Base-by-base conservation (phyloP, 1,140 invertebrate genomes). In the Armadillidium nasatum region DNA sequence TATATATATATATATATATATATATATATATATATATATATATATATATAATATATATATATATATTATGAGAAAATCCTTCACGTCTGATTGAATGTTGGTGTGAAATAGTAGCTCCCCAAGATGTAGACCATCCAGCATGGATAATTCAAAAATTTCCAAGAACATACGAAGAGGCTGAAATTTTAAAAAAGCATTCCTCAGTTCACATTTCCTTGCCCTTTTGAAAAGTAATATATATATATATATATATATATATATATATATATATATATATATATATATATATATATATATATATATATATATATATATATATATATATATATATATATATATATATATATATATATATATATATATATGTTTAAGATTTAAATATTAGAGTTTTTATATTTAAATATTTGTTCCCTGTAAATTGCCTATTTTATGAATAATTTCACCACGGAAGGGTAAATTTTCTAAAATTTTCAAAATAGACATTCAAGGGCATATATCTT, bases 201-300 rank as follows among this genome's bases (percentile, higher is more conserved):
- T 69, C 90, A 93, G 86, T 94, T 94, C 87, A 89, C 91, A 81
- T 94, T 92, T 86, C 93, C 93, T 45, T 94, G 92, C 86, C 88
- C 90, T 84, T 88, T 92, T 83, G 89, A 90, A 85, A 91, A 90
- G 92, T 93, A 21, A 76, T 33, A 33, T 33, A 33, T 6, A 3
- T 3, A 33, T 33, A 33, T 33, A 33, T 33, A 33, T 7, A 60
- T 60, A 21, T 21, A 60, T 60, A 60, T 60, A 60, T 60, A 60
- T 7, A 3, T 3, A 60, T 1, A 60, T 60, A 60, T n/a, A 60
- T 60, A 60, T 60, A 60, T 60, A 60, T 60, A 60, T 60, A 60
- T 60, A 60, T 60, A 60, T 60, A 60, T 60, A 60, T 60, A 60
- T n/a, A 60, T 60, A 60, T 60, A 60, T 60, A 60, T 60, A 60